Evolutionary conservation across 2,113 vertebrate species (phyloP).

Genomic region (Hemichromis elongatus): DNA sequence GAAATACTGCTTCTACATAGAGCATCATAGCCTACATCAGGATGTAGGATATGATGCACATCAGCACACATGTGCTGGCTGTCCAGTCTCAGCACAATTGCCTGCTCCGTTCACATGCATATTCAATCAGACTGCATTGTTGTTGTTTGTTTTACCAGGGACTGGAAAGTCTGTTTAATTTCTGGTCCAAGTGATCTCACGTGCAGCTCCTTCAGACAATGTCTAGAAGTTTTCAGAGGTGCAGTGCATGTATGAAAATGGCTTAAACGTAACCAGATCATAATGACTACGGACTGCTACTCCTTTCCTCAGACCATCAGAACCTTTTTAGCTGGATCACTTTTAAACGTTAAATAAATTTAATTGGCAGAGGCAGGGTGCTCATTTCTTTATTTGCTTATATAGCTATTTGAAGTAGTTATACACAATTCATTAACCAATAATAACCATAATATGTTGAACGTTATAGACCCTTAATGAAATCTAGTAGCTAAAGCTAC

Average conservation of each 20-base stretch:
- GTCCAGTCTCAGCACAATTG: background rate
- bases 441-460: background rate
- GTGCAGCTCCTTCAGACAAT: background rate
- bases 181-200: background rate
- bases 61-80: background rate
- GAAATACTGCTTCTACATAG: background rate
- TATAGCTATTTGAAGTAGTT: background rate
- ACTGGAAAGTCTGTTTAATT: background rate
- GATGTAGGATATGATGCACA: background rate
- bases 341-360: background rate
- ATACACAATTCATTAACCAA: background rate
- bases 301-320: background rate
- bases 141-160: fast-evolving
- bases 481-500: background rate
- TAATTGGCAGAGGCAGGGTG: background rate
- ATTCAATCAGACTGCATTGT: background rate
- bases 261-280: background rate
- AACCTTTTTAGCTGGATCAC: background rate
- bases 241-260: background rate
- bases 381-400: background rate
- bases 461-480: background rate
- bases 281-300: background rate
- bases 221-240: background rate
- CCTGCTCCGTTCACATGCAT: background rate
- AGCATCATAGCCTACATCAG: too few relatives aligned